Base-by-base conservation (phyloP, 1,140 invertebrate species). In the Nymphalis io region DNA sequence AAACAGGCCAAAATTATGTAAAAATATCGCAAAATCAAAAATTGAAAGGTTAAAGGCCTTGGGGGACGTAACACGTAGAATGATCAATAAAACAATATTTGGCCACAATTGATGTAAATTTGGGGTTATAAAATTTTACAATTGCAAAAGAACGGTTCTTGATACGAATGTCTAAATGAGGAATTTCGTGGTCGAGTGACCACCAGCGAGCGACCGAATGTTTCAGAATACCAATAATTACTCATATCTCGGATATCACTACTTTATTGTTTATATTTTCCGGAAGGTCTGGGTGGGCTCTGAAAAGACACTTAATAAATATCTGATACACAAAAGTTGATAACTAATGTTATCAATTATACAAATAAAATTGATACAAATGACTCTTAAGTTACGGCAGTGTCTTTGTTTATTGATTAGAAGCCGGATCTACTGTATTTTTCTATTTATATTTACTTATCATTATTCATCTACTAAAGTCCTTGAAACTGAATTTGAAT, bases 101-200 rank as follows among this genome's bases (percentile, higher is more conserved):
- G 66, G 72, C 60, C 70, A 27, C 73, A 76, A 82, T 83, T 80
- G 76, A 80, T 67, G 73, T 70, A 83, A 84, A 83, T 85, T 72
- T 59, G 69, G 70, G 81, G 82, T 85, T 75, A 85, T 85, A 84
- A 87, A 85, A 82, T 79, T 87, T 84, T 87, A 87, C 85, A 81
- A 74, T 80, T 73, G 74, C 69, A 75, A 80, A 80, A 76, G 68
- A 76, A 80, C 75, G 70, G 74, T 58, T 44, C 53, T 40, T 55
- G 63, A 58, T 23, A 15, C 55, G 33, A 44, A 62, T 64, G 66
- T 63, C 61, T 70, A 65, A 72, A 72, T 61, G 58, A 61, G 62
- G 62, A 51, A 16, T 60, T 20, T n/a, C 63, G 64, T 61, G 63
- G 46, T 18, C 27, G 16, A 65, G 44, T 65, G 62, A 60, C 69